phyloP scores from a whole-genome alignment of 2,888 invertebrate species.

The Sacculina carcini region DNA sequence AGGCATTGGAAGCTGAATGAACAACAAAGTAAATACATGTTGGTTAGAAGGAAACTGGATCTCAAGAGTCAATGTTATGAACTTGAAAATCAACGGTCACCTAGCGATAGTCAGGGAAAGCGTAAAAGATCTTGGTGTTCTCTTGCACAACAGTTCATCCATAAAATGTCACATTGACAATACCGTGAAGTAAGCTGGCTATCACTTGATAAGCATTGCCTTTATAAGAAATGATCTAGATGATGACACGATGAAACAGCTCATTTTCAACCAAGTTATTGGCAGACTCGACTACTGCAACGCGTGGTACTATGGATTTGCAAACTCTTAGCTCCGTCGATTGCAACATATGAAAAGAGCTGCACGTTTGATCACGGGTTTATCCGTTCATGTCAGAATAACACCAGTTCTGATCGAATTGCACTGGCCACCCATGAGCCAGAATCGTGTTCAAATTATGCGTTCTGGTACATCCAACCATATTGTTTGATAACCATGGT shows the following conservation, averaged over 20 bases:
- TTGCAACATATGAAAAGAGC: background rate
- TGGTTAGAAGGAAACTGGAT: background rate
- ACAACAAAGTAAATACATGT: background rate
- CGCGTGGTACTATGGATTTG: background rate
- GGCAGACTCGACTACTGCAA: too few relatives aligned
- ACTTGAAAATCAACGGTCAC: background rate
- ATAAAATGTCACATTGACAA: background rate
- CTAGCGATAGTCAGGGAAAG: background rate
- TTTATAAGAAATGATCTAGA: conserved; percentile 3
- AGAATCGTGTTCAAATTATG: background rate
- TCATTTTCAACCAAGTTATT: too few relatives aligned
- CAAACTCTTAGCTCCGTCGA: background rate
- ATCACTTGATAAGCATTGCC: background rate
- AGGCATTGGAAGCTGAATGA: background rate
- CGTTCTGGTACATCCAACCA: too few relatives aligned
- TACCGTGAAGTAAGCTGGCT: background rate
- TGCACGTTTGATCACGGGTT: background rate
- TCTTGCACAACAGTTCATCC: background rate
- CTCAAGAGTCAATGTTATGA: background rate
- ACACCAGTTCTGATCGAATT: background rate
- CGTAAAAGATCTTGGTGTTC: background rate
- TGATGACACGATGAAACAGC: too few relatives aligned
- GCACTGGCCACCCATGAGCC: too few relatives aligned
- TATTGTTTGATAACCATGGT: too few relatives aligned
- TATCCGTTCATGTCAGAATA: background rate